Evolutionary conservation across 2,113 vertebrate species (phyloP), one percentile per base, ranked within the genome.

Genomic region (Syngnathus scovelli): DNA sequence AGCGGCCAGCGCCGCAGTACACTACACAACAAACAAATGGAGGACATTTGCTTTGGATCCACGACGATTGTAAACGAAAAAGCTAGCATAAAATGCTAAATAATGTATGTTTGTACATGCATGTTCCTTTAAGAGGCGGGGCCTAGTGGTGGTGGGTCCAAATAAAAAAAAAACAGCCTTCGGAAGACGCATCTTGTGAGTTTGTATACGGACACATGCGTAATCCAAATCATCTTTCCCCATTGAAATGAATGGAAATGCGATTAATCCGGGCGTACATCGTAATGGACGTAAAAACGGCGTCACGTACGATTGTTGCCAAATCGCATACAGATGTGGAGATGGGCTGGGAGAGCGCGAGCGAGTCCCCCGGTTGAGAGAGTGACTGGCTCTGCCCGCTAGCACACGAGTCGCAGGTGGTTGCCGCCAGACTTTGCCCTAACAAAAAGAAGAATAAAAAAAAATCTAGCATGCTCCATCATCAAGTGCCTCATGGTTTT

Each of bases 311-410:
- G 7, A 76, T 10, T 23, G 15, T 70, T 10, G 4, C 64, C 48
- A 74, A 79, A 65, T 60, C 5, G 19, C 90, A 76, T 87, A 95
- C 92, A 84, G 88, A 78, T 77, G 89, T 79, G 18, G 88, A 80
- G 55, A 90, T 62, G n/a, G 91, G 89, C 54, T 89, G 90, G 81
- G 86, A 72, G 61, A 81, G 84, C 61, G 71, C 55, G 49, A 85
- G 89, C 0, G 88, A 83, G 64, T 93, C 92, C 9, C 84, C 83
- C 19, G 88, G 88, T 1, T 82, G 78, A 66, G 88, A 79, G 75
- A 88, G 83, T 15, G 83, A 81, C 71, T 92, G 89, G 75, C 90
- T 93, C 73, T 90, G 90, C 64, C 77, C 82, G 81, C 87, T 89
- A 67, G 82, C 66, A 54, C 71, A 82, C 51, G 90, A 89, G 63